Evolutionary conservation across 2,797 vertebrate species (phyloP).

Genomic region (Betta splendens): DNA sequence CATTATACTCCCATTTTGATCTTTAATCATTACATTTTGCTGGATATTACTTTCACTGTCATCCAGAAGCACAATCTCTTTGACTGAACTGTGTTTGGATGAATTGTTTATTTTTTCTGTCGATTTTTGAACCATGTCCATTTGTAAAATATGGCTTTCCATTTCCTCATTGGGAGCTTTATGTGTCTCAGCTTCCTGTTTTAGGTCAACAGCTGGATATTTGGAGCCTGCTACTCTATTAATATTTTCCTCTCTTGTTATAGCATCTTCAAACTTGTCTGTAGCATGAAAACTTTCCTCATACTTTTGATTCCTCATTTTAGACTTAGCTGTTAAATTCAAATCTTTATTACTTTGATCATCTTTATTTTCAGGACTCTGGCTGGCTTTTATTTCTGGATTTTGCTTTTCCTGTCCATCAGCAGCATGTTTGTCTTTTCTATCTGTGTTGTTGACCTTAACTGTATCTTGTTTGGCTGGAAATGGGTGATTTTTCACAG

Average conservation of each 20-base stretch:
- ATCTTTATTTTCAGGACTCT: background rate
- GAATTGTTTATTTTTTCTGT: background rate
- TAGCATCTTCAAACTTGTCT: slow-evolving; percentile 4
- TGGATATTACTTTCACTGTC: slow-evolving; percentile 2
- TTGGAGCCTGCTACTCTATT: slow-evolving; percentile 5
- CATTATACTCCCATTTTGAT: background rate
- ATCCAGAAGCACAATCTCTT: background rate
- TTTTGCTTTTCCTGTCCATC: slow-evolving; percentile 8
- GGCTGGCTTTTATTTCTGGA: background rate
- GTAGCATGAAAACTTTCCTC: background rate
- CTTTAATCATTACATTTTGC: slow-evolving; percentile 1
- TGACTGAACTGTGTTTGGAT: background rate
- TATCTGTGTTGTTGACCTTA: background rate
- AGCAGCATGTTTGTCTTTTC: background rate
- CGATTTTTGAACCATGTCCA: background rate
- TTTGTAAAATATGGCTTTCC: slow-evolving; percentile 9
- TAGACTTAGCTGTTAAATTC: background rate
- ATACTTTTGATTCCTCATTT: slow-evolving; percentile 11
- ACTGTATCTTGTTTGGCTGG: slow-evolving; percentile 11
- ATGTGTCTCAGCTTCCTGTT: background rate
- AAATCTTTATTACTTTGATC: slow-evolving; percentile 10
- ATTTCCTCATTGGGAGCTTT: slow-evolving; percentile 7
- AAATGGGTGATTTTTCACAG: slow-evolving; percentile 9
- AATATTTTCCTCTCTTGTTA: slow-evolving; percentile 4
- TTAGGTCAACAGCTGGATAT: background rate